Evolutionary conservation across 1,140 invertebrate species (phyloP).

Genomic region (Liolophura sinensis): DNA sequence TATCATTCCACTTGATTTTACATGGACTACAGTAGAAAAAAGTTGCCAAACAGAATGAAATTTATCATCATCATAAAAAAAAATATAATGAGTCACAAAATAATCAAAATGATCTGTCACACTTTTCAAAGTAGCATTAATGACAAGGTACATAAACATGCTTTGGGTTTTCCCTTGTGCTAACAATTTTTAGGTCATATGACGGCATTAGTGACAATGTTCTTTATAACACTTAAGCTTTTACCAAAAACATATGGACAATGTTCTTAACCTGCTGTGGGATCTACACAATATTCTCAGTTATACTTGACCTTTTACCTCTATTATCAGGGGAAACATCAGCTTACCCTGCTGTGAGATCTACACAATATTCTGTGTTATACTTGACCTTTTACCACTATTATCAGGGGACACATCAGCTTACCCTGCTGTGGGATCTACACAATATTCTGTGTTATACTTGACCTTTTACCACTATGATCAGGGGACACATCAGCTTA

Average conservation of each 20-base stretch:
- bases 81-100: not conserved
- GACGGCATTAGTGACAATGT: not conserved
- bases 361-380: too few species aligned
- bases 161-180: not conserved
- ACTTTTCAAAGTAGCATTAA: not conserved
- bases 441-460: too few species aligned
- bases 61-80: not conserved
- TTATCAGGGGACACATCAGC: too few species aligned
- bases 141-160: not conserved
- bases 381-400: too few species aligned
- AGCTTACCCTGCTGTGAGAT: too few species aligned
- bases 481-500: too few species aligned
- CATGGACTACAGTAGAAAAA: not conserved
- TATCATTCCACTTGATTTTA: not conserved
- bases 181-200: not conserved
- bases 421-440: too few species aligned
- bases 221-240: too few species aligned
- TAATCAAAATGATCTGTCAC: not conserved
- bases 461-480: too few species aligned
- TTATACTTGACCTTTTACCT: conserved; percentile 87
- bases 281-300: conserved; percentile 70
- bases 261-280: conserved; percentile 31
- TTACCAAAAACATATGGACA: not conserved
- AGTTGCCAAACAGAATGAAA: not conserved
- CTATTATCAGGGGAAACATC: too few species aligned